Conservation (phyloP, 2,888 invertebrate species). For the Drosophila fungiperda region DNA sequence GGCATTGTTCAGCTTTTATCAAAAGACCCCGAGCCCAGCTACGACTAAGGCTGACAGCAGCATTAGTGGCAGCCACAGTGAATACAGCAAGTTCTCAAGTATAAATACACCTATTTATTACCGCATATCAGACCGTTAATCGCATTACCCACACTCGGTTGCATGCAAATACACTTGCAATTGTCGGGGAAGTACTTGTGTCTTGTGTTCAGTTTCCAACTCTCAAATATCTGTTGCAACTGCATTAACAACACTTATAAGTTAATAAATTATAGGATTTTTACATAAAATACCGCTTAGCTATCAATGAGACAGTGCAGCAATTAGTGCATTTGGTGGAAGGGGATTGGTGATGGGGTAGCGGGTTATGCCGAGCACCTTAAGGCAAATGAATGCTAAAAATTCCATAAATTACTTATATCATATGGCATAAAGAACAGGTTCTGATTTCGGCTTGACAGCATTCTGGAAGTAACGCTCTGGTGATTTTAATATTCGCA, state of each 20-base stretch:
- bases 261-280: constrained; percentile 78
- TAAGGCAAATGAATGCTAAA: constrained; percentile 40
- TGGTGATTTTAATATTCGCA: constrained; percentile 28
- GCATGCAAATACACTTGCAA: constrained; percentile 47
- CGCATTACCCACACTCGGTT: constrained; percentile 74
- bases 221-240: constrained; percentile 20
- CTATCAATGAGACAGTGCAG: constrained; percentile 68
- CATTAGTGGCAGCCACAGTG: constrained; percentile 53
- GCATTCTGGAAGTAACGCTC: constrained; percentile 36
- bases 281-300: constrained; percentile 70
- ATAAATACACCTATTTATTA: constrained; percentile 69
- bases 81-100: constrained; percentile 36
- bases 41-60: constrained; percentile 61
- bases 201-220: constrained; percentile 19
- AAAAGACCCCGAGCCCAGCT: constrained; percentile 36
- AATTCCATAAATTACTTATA: constrained; percentile 50
- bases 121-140: constrained; percentile 70
- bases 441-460: constrained; percentile 30
- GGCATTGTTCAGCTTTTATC: constrained; percentile 70
- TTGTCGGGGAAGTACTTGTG: constrained; percentile 16
- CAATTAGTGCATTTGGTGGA: constrained; percentile 54
- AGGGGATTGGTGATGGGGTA: neutral
- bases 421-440: constrained; percentile 22
- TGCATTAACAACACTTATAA: constrained; percentile 66
- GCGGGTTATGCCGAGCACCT: neutral